Conservation (phyloP, 1,140 invertebrate species). For the Heliconius congener region DNA sequence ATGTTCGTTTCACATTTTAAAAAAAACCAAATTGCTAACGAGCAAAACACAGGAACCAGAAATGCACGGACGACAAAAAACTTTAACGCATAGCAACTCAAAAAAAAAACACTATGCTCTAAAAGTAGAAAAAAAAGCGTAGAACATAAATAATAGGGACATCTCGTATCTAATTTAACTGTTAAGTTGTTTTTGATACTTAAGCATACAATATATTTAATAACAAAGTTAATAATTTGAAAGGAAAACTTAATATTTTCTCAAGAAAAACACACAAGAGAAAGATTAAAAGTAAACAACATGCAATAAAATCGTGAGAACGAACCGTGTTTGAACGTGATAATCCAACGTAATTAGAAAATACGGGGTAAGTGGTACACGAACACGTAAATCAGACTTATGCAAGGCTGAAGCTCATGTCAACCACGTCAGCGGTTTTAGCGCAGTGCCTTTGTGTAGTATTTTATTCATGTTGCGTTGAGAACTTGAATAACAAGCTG, state of each 20-base stretch:
- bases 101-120: too few relatives aligned
- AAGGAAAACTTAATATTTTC: too few relatives aligned
- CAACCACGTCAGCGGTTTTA: slow-evolving; percentile 40
- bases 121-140: too few relatives aligned
- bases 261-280: background rate
- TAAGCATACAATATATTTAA: background rate
- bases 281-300: background rate
- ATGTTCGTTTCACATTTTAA: too few relatives aligned
- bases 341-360: slow-evolving; percentile 31
- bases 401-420: slow-evolving; percentile 32
- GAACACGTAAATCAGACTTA: slow-evolving; percentile 30
- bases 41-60: too few relatives aligned
- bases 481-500: slow-evolving; percentile 40
- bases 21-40: too few relatives aligned
- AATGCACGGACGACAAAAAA: too few relatives aligned
- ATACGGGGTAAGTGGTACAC: slow-evolving; percentile 23
- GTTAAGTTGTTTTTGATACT: too few relatives aligned
- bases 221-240: too few relatives aligned
- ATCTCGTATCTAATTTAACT: too few relatives aligned
- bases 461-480: slow-evolving; percentile 40
- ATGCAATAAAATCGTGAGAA: background rate
- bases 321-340: background rate
- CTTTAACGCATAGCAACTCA: too few relatives aligned
- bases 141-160: too few relatives aligned
- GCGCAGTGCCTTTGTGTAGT: slow-evolving; percentile 40